A percentile compares a stretch with the other conserved stretches of the same genome.
phyloP scores from a whole-genome alignment of 2,797 vertebrate species.

The Melanotaenia trifasciata region DNA sequence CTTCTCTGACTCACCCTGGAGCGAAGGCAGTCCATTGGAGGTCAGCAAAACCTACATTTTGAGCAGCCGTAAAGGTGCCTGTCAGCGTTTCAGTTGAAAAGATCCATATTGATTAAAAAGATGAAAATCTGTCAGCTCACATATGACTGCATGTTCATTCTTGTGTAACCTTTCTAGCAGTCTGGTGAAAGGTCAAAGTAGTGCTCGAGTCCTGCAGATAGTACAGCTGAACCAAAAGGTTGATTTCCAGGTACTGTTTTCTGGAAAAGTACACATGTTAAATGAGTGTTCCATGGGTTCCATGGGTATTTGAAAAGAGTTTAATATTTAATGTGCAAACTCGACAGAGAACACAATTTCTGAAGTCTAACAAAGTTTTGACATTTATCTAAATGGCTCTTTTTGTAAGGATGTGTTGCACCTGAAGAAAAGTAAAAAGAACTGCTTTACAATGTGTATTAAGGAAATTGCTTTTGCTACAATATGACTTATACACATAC shows the following conservation, averaged over 20 bases:
- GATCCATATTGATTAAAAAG: background rate
- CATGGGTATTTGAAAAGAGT: background rate
- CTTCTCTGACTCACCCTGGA: slow-evolving; percentile 1
- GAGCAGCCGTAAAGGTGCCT: background rate
- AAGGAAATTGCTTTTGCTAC: background rate
- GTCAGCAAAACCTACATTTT: background rate
- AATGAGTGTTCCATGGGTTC: background rate
- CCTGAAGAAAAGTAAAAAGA: background rate
- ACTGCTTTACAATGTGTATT: background rate
- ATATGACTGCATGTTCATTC: background rate
- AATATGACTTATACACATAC: background rate
- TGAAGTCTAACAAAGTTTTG: background rate
- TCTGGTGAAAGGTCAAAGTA: background rate
- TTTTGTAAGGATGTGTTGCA: background rate
- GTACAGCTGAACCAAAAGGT: background rate
- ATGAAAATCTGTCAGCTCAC: background rate
- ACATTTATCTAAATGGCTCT: background rate
- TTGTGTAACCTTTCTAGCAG: background rate
- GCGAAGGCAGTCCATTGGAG: background rate
- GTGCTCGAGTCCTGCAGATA: background rate
- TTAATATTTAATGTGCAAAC: background rate
- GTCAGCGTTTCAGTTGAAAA: background rate
- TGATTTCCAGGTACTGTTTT: background rate
- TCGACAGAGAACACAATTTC: background rate
- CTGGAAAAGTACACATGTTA: background rate